Conservation (phyloP, 2,113 vertebrate species). For the Macquaria ambigua region DNA sequence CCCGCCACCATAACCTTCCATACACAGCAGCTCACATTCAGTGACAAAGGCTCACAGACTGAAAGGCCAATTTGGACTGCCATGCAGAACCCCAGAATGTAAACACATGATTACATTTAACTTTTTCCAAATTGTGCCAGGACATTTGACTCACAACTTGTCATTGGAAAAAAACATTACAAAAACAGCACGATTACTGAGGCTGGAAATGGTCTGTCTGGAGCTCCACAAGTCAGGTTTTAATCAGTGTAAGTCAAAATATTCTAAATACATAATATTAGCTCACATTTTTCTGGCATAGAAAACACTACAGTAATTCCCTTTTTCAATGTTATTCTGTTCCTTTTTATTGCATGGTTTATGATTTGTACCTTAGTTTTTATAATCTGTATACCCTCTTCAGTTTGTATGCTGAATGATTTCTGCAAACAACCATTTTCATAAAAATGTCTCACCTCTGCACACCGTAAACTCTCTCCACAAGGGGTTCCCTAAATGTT, state of each 20-base stretch:
- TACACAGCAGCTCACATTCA: not conserved
- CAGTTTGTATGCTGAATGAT: not conserved
- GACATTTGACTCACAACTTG: slow-evolving; percentile 1
- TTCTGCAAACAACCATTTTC: not conserved
- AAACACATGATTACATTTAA: not conserved
- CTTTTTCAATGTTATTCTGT: not conserved
- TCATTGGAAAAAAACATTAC: not conserved
- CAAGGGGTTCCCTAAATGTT: slow-evolving; percentile 90
- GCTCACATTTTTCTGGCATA: not conserved
- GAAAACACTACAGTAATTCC: not conserved
- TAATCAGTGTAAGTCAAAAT: not conserved
- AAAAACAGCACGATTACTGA: not conserved
- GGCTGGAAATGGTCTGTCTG: not conserved
- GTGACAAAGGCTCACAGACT: no score
- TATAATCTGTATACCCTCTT: not conserved
- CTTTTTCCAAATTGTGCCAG: not conserved
- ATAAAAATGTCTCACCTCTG: slow-evolving; percentile 89
- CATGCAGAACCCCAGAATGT: not conserved
- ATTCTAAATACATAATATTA: not conserved
- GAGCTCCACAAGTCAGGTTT: not conserved
- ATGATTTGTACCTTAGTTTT: not conserved
- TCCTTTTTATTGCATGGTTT: not conserved
- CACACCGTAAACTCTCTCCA: slow-evolving; percentile 95
- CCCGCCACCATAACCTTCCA: not conserved
- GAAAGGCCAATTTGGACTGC: not conserved